Evolutionary conservation across 2,888 invertebrate species (phyloP).

Genomic region (Gymnocheta viridis): DNA sequence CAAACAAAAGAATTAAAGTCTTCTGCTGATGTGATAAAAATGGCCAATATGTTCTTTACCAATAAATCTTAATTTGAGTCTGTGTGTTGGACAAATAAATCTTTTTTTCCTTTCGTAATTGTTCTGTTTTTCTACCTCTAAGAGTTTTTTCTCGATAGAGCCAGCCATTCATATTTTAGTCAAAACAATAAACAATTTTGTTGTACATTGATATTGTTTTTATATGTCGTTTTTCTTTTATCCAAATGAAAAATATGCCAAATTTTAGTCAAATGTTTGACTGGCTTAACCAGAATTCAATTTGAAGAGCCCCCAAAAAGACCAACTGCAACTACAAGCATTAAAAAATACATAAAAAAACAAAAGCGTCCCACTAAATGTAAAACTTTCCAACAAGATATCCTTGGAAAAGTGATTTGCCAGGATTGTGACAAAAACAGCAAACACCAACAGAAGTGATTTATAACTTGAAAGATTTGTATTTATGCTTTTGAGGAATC

Average conservation of each 20-base stretch:
- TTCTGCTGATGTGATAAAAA: slow-evolving; percentile 62
- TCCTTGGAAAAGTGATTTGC: slow-evolving; percentile 63
- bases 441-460: slow-evolving; percentile 64
- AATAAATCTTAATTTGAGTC: slow-evolving; percentile 68
- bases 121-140: slow-evolving; percentile 51
- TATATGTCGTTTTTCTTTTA: slow-evolving; percentile 32
- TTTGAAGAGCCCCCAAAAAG: slow-evolving; percentile 42
- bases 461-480: slow-evolving; percentile 64
- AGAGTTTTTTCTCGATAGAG: not conserved
- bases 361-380: not conserved
- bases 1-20: not conserved
- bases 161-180: slow-evolving; percentile 46
- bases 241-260: slow-evolving; percentile 56
- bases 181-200: slow-evolving; percentile 57
- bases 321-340: not conserved
- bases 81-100: slow-evolving; percentile 62
- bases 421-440: slow-evolving; percentile 57
- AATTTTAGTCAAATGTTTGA: slow-evolving; percentile 58
- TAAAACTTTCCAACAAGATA: slow-evolving; percentile 47
- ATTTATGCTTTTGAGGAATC: slow-evolving; percentile 32
- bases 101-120: slow-evolving; percentile 57
- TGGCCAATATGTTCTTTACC: slow-evolving; percentile 53
- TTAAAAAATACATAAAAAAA: not conserved
- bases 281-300: slow-evolving; percentile 64
- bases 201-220: slow-evolving; percentile 41